Evolutionary conservation across 2,797 vertebrate species (phyloP), one percentile per base, ranked within the genome.

Genomic region (Myotis myotis): DNA sequence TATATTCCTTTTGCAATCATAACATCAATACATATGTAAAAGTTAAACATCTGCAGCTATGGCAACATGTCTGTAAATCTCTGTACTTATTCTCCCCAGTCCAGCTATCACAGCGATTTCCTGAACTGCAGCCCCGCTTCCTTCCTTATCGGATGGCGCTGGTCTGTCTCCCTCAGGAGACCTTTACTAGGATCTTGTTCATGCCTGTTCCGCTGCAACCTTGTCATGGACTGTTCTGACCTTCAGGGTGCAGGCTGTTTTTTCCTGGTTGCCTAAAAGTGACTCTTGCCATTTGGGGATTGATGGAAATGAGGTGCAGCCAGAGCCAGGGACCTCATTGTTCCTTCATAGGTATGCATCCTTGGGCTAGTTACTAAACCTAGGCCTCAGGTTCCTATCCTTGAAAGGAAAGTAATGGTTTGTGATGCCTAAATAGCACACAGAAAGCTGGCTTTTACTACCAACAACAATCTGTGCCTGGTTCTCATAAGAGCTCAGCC

Each of bases 361-460:
- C 28, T 71, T 25, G 7, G 7, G 70, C 28, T 49, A 72, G 15
- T 88, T 71, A 85, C 78, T n/a, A 75, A 81, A 55, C 72, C 7
- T 16, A 75, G 87, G 13, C 17, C 28, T 96, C 55, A 51, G 22
- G 36, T 33, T 91, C 62, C 41, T 25, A 13, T 70, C 60, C 49
- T 30, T 87, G 70, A 49, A 74, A 75, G 51, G 49, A 80, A 95
- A 90, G 91, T 28, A 72, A 64, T 25, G 79, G 64, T 38, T 30
- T 72, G n/a, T 23, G 51, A 86, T 82, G 75, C 80, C 44, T 66
- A 64, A 87, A 22, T 0, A 72, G 85, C 47, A 72, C 70, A 76
- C n/a, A 62, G 79, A 92, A 79, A 89, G 66, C 8, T 93, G 44
- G 71, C 57, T 88, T 83, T 85, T 68, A 75, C 23, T 85, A 60